Conservation (phyloP, 1,140 invertebrate genomes). For the Paralvinella palmiformis region DNA sequence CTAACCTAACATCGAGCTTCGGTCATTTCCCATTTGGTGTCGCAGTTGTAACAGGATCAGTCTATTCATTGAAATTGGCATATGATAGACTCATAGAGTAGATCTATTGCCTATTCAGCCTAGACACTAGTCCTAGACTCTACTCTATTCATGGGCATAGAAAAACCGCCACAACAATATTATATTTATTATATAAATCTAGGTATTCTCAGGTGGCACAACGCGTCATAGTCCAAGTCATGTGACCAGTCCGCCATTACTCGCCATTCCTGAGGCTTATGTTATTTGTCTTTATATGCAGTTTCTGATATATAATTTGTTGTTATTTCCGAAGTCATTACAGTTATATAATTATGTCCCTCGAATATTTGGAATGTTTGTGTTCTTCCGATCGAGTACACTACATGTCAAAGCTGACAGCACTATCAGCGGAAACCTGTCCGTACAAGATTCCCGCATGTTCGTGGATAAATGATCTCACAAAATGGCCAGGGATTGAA, state of each 20-base stretch:
- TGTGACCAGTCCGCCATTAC: neutral
- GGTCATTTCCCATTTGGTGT: too few relatives aligned
- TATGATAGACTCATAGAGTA: too few relatives aligned
- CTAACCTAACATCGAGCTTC: too few relatives aligned
- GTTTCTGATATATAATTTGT: neutral
- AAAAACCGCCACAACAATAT: too few relatives aligned
- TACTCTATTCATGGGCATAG: too few relatives aligned
- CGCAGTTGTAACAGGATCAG: too few relatives aligned
- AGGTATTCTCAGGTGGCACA: neutral
- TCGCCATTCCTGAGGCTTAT: too few relatives aligned
- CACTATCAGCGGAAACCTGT: conserved; percentile 1
- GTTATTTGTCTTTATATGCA: neutral
- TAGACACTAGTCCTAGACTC: too few relatives aligned
- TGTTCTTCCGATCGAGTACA: neutral
- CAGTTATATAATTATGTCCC: neutral
- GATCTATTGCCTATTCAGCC: too few relatives aligned
- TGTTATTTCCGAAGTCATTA: neutral
- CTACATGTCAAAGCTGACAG: neutral
- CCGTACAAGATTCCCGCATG: neutral
- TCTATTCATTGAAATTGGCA: too few relatives aligned
- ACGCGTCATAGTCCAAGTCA: conserved; percentile 1
- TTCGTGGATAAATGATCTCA: conserved; percentile 4
- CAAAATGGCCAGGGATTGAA: conserved; percentile 1
- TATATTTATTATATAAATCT: too few relatives aligned
- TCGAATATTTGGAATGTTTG: neutral